Evolutionary conservation across 2,797 vertebrate species (phyloP), one percentile per base, ranked within the genome.

Genomic region (Peromyscus eremicus): DNA sequence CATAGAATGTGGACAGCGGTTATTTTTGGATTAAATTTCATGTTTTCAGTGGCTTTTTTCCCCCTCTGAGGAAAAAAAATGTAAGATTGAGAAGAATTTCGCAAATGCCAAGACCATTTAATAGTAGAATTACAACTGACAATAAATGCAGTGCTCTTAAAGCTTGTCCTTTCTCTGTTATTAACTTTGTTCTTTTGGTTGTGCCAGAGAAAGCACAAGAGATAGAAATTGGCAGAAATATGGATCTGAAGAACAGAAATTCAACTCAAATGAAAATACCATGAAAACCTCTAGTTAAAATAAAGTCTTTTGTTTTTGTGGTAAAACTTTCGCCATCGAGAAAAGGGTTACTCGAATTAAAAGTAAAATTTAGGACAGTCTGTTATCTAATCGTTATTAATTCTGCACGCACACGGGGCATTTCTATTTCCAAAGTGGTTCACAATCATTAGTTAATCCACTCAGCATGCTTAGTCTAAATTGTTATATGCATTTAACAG

Each of bases 131-230:
- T 98, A 98, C 98, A 98, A 96, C 76, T 86, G 92, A 97, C 89
- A 91, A 97, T 97, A 97, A 98, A 98, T 83, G 96, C 96, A 97
- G 97, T 96, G 94, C 96, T 98, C 96, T 97, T 95, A 97, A 98
- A 98, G 93, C 96, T 98, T 95, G 97, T 98, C 97, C 96, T 96
- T 98, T 95, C 96, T 98, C 98, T 98, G 97, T 98, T 98, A 98
- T 97, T 98, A 98, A 98, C 97, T 98, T 98, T 98, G 96, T 98
- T 98, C 98, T 98, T 98, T 98, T 94, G 75, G 90, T 98, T 98
- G 96, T 98, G 97, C 96, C 96, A 98, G 97, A 98, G 96, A 97
- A 97, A 98, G 97, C 98, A 98, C 94, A 90, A 97, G 97, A 96
- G 94, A 98, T 97, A 97, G 94, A 95, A 96, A 98, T 94, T 98